A percentile compares a stretch with the other conserved stretches of the same genome.
Conservation (phyloP, 2,113 vertebrate species). For the Scophthalmus maximus region DNA sequence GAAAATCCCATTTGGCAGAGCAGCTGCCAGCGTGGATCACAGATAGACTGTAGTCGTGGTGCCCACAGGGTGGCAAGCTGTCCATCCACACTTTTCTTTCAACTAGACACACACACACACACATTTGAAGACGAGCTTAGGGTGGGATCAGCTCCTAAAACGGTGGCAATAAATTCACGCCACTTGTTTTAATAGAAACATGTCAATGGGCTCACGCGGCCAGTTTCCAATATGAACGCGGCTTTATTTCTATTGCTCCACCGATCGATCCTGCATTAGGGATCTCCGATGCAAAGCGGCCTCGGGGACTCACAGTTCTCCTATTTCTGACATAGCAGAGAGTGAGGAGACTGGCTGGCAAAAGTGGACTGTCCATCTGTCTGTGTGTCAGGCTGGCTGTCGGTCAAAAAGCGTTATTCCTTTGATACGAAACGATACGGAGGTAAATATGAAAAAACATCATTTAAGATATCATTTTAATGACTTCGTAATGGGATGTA, state of each 20-base stretch:
- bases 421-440: not conserved
- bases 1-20: slow-evolving; percentile 85
- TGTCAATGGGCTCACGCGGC: slow-evolving; percentile 43
- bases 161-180: slow-evolving; percentile 57
- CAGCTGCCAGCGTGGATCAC: slow-evolving; percentile 83
- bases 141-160: slow-evolving; percentile 49
- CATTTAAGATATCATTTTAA: too few relatives aligned
- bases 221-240: slow-evolving; percentile 60
- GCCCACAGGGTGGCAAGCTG: slow-evolving; percentile 84
- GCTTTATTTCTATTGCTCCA: slow-evolving; percentile 58
- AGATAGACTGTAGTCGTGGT: slow-evolving; percentile 70
- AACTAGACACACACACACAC: slow-evolving; percentile 28
- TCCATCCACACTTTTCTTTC: slow-evolving; percentile 70
- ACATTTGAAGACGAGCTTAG: slow-evolving; percentile 35
- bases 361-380: slow-evolving; percentile 57
- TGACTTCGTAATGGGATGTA: too few relatives aligned
- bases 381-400: slow-evolving; percentile 45
- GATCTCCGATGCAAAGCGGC: slow-evolving; percentile 47
- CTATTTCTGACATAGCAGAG: slow-evolving; percentile 41
- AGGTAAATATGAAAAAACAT: not conserved
- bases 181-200: slow-evolving; percentile 66
- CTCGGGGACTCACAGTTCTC: slow-evolving; percentile 40
- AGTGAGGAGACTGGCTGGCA: slow-evolving; percentile 43
- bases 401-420: slow-evolving; percentile 40
- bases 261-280: slow-evolving; percentile 63